Base-by-base conservation (phyloP, 2,113 vertebrate species). In the Empidonax traillii region DNA sequence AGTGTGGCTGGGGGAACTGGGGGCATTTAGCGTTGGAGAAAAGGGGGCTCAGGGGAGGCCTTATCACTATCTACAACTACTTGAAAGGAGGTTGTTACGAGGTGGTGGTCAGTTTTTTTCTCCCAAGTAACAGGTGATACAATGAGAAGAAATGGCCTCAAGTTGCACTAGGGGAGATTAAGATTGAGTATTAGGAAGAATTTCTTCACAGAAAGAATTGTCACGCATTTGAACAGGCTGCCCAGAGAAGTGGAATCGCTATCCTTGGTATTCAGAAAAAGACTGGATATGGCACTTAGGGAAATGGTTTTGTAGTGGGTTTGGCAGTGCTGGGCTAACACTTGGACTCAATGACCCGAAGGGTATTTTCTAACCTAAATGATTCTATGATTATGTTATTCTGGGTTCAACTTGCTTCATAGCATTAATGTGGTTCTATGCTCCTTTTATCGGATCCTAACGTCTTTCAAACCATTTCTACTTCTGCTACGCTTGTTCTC, bases 281-380 rank as follows among this genome's bases (percentile, higher is more conserved):
- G 0, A 14, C 4, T 43, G 43, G 25, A 71, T 10, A 3, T 46
- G 8, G 5, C 4, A 8, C 5, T 10, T 56, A 24, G 28, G 15
- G 27, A 80, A 41, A 46, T 13, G 6, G 14, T 37, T 55, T 49
- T 30, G 19, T n/a, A 10, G 16, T 9, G 4, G 10, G 30, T 44
- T 51, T 73, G 33, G 15, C 14, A 81, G 22, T 28, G 27, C 8
- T 74, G 30, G 33, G 16, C 49, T 33, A 53, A 53, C 2, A 3
- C 33, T 1, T 62, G 17, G 25, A 46, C 17, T 46, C 2, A 0
- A 25, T 37, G 5, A 65, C 20, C 23, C 53, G 20, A 72, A 46
- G 5, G 8, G 39, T 30, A n/a, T 59, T 79, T 83, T 44, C 10
- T 63, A 49, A 27, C 5, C 23, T 12, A 83, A 78, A 28, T 37